A percentile compares a stretch with the other conserved stretches of the same genome.
Conservation (phyloP, 2,888 invertebrate species). For the Charanyca ferruginea region DNA sequence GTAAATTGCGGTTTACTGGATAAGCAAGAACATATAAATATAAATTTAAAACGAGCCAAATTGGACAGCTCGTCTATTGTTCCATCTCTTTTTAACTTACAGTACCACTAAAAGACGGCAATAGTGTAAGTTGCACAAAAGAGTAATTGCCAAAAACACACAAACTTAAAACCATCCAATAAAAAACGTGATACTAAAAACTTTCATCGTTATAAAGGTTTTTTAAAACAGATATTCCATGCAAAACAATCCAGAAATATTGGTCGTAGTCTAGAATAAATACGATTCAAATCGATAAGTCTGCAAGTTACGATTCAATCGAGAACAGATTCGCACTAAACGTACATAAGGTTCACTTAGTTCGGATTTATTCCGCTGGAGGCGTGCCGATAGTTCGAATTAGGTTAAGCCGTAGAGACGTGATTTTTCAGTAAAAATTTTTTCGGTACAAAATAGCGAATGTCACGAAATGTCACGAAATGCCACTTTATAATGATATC, state of each 20-base stretch:
- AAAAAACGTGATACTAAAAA: background rate
- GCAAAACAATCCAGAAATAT: slow-evolving; percentile 50
- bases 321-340: slow-evolving; percentile 62
- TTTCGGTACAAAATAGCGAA: background rate
- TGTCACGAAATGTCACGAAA: no score
- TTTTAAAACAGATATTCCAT: slow-evolving; percentile 23
- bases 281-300: slow-evolving; percentile 57
- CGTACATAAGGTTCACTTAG: slow-evolving; percentile 63
- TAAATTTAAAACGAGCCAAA: no score
- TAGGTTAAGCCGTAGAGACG: slow-evolving; percentile 30
- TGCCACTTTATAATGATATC: no score
- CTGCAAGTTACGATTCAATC: slow-evolving; percentile 64
- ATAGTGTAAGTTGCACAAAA: background rate
- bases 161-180: background rate
- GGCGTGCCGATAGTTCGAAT: slow-evolving; percentile 50
- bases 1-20: no score
- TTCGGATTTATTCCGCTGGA: slow-evolving; percentile 57
- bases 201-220: slow-evolving; percentile 13
- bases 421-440: slow-evolving; percentile 30
- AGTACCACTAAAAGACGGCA: background rate
- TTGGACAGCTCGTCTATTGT: background rate
- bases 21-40: no score
- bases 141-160: background rate
- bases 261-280: slow-evolving; percentile 49
- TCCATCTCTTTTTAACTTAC: background rate